A percentile compares a stretch with the other conserved stretches of the same genome.
phyloP scores from a whole-genome alignment of 2,888 invertebrate species.

The Dendrolimus houi region DNA sequence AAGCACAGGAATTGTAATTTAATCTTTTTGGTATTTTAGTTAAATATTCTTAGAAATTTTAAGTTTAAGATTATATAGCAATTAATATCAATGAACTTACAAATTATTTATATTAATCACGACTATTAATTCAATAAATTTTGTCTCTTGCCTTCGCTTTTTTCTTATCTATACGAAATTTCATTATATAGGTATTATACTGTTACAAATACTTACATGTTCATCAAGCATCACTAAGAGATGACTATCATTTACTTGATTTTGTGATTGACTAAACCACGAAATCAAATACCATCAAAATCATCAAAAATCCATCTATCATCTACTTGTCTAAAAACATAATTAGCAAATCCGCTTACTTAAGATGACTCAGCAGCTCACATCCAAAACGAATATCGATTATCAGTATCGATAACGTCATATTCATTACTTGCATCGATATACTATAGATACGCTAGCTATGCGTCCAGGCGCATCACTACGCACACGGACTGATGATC shows the following conservation, averaged over 20 bases:
- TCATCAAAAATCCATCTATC: background rate
- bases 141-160: too few species aligned
- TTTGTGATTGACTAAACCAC: background rate
- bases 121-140: too few species aligned
- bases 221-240: background rate
- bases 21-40: too few species aligned
- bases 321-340: constrained; percentile 4
- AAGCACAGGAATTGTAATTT: too few species aligned
- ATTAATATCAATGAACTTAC: too few species aligned
- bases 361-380: constrained; percentile 25
- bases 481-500: constrained; percentile 72
- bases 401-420: constrained; percentile 29
- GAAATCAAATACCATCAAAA: background rate
- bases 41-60: too few species aligned
- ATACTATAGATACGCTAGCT: constrained; percentile 20
- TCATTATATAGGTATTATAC: too few species aligned
- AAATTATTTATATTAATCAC: too few species aligned
- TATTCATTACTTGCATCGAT: constrained; percentile 41
- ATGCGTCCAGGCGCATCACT: constrained; percentile 49
- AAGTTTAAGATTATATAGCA: too few species aligned
- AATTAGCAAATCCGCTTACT: constrained; percentile 7
- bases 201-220: too few species aligned
- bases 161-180: too few species aligned
- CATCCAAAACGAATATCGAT: constrained; percentile 17
- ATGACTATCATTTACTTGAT: background rate